Percentiles rank a stretch among this genome's conserved stretches.
These are phyloP conservation scores for Noturus placidus DNA, from an alignment of 2,113 vertebrate species.

Conservation along the genomic window DNA sequence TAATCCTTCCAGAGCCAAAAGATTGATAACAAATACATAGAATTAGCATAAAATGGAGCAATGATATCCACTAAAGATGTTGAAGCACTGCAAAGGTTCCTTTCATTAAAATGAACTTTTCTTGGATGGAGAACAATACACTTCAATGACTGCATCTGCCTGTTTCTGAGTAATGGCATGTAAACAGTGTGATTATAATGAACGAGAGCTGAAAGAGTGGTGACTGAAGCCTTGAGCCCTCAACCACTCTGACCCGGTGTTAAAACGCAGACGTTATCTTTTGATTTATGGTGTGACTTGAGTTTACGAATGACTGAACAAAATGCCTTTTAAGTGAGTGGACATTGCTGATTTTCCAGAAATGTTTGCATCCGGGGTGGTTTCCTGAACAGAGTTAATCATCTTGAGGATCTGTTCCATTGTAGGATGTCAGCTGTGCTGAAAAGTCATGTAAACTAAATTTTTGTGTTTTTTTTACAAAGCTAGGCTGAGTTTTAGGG, in stretches of 20 bases:
- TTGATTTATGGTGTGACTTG: slow-evolving; percentile 8
- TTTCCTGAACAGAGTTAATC: slow-evolving; percentile 12
- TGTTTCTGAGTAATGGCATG: slow-evolving; percentile 44
- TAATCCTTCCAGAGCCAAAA: slow-evolving; percentile 32
- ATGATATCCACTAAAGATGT: not conserved
- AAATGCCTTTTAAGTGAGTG: slow-evolving; percentile 25
- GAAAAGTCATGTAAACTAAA: slow-evolving; percentile 2
- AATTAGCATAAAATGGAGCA: not conserved
- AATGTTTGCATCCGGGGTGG: not conserved
- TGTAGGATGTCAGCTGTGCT: not conserved
- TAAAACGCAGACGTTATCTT: not conserved
- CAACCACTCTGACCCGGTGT: not conserved
- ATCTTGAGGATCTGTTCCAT: not conserved
- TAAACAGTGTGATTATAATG: slow-evolving; percentile 48
- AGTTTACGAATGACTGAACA: not conserved
- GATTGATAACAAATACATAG: not conserved
- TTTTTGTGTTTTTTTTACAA: not conserved
- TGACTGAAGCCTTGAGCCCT: slow-evolving; percentile 21
- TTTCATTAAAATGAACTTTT: slow-evolving; percentile 7
- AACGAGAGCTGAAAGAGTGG: slow-evolving; percentile 16
- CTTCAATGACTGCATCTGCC: slow-evolving; percentile 35
- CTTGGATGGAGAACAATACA: slow-evolving; percentile 24
- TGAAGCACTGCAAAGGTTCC: not conserved
- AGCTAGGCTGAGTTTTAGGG: not conserved
- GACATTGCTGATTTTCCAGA: slow-evolving; percentile 9